These are phyloP conservation scores for Hylyphantes graminicola DNA, from an alignment of 1,140 invertebrate genomes.

Conservation along the genomic window DNA sequence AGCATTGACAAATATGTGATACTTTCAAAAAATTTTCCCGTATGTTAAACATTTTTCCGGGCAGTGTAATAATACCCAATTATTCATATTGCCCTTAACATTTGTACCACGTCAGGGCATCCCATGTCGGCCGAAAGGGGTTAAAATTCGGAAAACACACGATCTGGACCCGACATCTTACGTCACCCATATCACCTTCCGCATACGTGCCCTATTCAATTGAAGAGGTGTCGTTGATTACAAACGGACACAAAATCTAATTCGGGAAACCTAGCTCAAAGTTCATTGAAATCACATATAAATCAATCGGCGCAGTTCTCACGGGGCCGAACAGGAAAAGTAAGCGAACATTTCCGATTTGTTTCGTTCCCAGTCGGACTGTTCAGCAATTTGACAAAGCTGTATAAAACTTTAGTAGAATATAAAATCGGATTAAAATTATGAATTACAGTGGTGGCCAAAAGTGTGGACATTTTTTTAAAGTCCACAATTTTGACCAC, in stretches of 20 bases:
- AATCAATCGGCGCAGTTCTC: slow-evolving; percentile 50
- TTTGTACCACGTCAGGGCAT: background rate
- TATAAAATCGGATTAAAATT: too few relatives aligned
- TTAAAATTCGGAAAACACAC: slow-evolving; percentile 47
- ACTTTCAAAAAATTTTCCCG: too few relatives aligned
- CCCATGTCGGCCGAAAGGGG: slow-evolving; percentile 35
- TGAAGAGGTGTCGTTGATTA: background rate
- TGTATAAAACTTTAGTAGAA: too few relatives aligned
- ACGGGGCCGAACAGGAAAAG: slow-evolving; percentile 29
- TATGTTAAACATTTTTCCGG: too few relatives aligned
- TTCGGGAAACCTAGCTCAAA: background rate
- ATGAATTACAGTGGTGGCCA: too few relatives aligned
- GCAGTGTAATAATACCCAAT: too few relatives aligned
- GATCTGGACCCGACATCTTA: slow-evolving; percentile 24
- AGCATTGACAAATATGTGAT: too few relatives aligned
- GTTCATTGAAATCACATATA: slow-evolving; percentile 42
- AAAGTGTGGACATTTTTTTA: too few relatives aligned
- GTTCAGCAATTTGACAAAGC: too few relatives aligned
- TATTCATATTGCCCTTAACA: too few relatives aligned
- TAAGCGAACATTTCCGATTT: slow-evolving; percentile 47
- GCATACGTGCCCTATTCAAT: slow-evolving; percentile 39
- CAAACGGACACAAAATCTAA: background rate
- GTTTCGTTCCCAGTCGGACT: slow-evolving; percentile 12
- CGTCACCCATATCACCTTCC: slow-evolving; percentile 49
- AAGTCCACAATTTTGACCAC: too few relatives aligned